Percentiles rank a stretch among this genome's conserved stretches.
Evolutionary conservation across 1,140 invertebrate genomes (phyloP).

Genomic region (Meloidogyne floridensis): DNA sequence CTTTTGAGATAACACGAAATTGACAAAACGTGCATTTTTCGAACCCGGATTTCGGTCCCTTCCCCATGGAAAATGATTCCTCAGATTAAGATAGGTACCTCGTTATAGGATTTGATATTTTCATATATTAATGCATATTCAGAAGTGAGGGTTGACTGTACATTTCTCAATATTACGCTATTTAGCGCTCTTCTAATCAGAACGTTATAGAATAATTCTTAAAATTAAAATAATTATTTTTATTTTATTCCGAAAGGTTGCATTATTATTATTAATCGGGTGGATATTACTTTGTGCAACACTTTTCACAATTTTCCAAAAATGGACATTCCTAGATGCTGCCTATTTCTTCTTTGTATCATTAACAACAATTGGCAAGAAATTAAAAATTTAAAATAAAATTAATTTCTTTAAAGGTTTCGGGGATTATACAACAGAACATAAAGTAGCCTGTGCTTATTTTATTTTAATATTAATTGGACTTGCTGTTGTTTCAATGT

Average conservation of each 20-base stretch:
- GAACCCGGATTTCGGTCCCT: no score
- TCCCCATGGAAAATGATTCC: no score
- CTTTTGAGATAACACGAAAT: no score
- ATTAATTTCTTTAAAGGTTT: constrained; percentile 28
- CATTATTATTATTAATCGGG: constrained; percentile 46
- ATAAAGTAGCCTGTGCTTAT: constrained; percentile 46
- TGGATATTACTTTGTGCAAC: constrained; percentile 52
- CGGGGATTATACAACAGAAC: constrained; percentile 41
- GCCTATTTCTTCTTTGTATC: constrained; percentile 64
- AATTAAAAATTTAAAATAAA: background rate
- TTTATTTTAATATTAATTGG: constrained; percentile 47
- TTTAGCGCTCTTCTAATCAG: no score
- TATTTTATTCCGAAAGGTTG: constrained; percentile 22
- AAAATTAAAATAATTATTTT: no score
- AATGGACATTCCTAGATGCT: constrained; percentile 53
- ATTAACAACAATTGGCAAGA: constrained; percentile 65
- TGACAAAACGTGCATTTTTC: no score
- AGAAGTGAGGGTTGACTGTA: no score
- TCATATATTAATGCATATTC: no score
- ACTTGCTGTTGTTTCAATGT: constrained; percentile 42
- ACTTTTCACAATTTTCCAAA: constrained; percentile 71
- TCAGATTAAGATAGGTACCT: no score
- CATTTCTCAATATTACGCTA: no score
- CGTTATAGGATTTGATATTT: no score
- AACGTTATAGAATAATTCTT: no score